Base-by-base conservation (phyloP, 2,797 vertebrate genomes). In the Epinephelus awoara region DNA sequence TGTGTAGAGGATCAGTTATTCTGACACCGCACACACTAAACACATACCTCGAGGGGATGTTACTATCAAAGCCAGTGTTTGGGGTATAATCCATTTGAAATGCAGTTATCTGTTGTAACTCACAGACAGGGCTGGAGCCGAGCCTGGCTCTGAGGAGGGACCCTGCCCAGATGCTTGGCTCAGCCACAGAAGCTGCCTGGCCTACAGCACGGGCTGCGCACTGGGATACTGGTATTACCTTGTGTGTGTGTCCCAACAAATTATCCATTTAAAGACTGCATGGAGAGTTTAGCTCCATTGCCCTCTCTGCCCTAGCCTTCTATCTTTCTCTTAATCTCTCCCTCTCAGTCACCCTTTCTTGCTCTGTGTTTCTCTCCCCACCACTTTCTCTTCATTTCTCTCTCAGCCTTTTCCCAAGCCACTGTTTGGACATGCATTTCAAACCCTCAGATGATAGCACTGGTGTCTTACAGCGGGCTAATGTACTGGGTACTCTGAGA, bases 81-180 rank as follows among this genome's bases (percentile, higher is more conserved):
- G 82, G 87, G 74, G 79, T 88, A 62, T 90, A 91, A 91, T 91
- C 89, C 90, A 75, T 92, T 92, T 88, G 91, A 92, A 91, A 94
- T 88, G 81, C 88, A 83, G 75, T 90, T 91, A 92, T 93, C 91
- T 90, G 89, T 83, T 88, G 54, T 67, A 89, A 89, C 75, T 90
- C 86, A 86, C 82, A 86, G 89, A 84, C 79, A 29, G 79, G 85
- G 83, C 83, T 88, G 84, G 90, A 91, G 75, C 82, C 5, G 6
- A 90, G 89, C 80, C 90, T 83, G 85, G 84, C 77, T 88, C 75
- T 78, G 81, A 89, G 79, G 81, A 89, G 61, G 65, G 85, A 89
- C 88, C 75, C 83, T 72, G 88, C 85, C 86, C 89, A 89, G 93
- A 91, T 93, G 88, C 92, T 92, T 91, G 93, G 92, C 91, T 88